Base-by-base conservation (phyloP, 2,797 vertebrate genomes). In the Gobionotothen gibberifrons region DNA sequence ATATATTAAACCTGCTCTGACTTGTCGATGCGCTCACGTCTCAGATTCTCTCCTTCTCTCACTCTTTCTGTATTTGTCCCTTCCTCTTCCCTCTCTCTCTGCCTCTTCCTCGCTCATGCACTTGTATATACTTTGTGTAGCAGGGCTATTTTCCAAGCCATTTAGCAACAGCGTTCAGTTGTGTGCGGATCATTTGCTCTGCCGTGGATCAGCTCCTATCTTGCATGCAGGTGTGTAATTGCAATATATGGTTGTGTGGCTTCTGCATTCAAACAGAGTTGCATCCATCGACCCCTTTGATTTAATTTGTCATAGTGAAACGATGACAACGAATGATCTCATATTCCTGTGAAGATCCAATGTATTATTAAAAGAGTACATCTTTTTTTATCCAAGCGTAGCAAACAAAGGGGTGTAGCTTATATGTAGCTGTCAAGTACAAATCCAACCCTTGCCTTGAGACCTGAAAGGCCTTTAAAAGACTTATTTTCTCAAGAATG, bases 221-320 rank as follows among this genome's bases (percentile, higher is more conserved):
- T 84, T 82, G 85, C 83, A 66, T 89, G 91, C 92, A 92, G 91
- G 92, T 93, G 92, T 92, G 87, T 93, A 88, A 93, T 92, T 87
- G 90, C 83, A 69, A 84, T 88, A 69, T 76, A 73, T 85, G 77
- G 61, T 84, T 86, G 77, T 82, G 81, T 61, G 79, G 79, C 83
- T 72, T 81, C 85, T 78, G 83, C 85, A 77, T 91, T n/a, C 84
- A 85, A 84, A 85, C 63, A 5, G 69, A 69, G 62, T 43, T 60
- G 64, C 68, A 48, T 78, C 83, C 68, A 86, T 92, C 67, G 61
- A 84, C 87, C 74, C 22, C 66, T 92, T 89, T 92, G 88, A 90
- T 88, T 68, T 56, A 7, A 69, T 84, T 80, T 81, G 48, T 84
- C 62, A 65, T 32, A 36, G 72, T 54, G 64, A 85, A 68, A 75